Conservation (phyloP, 1,140 invertebrate genomes). For the Batillaria attramentaria region DNA sequence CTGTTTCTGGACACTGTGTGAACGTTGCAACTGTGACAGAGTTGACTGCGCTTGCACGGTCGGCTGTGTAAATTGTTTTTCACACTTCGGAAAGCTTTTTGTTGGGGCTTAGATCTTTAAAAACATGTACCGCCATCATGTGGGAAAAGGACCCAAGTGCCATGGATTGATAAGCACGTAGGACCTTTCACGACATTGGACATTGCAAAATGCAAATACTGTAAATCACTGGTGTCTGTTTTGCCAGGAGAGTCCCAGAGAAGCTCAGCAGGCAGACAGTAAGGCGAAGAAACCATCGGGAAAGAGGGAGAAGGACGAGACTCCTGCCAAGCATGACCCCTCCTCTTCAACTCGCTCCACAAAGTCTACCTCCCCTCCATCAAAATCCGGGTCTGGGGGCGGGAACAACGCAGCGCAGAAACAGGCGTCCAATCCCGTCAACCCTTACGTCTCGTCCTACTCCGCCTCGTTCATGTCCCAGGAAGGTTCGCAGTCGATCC, state of each 20-base stretch:
- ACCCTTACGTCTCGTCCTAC: conserved; percentile 64
- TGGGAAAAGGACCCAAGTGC: background rate
- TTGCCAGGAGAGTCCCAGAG: conserved; percentile 38
- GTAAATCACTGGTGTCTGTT: too few species aligned
- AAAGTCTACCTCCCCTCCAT: conserved; percentile 8
- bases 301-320: conserved; percentile 34
- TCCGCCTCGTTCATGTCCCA: conserved; percentile 66
- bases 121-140: too few species aligned
- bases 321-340: background rate
- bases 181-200: background rate
- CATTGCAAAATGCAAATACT: background rate
- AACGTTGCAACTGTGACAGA: too few species aligned
- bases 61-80: too few species aligned
- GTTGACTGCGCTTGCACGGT: too few species aligned
- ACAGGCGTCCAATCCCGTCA: conserved; percentile 28
- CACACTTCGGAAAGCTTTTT: too few species aligned
- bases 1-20: too few species aligned
- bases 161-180: too few species aligned
- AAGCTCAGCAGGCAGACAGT: conserved; percentile 14
- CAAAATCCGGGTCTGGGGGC: background rate
- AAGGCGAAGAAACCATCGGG: conserved; percentile 33
- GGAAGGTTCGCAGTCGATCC: conserved; percentile 65
- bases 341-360: conserved; percentile 10
- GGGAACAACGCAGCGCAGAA: background rate
- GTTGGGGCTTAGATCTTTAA: too few species aligned